Evolutionary conservation across 2,797 vertebrate species (phyloP).

Genomic region (Sebastes nivosus): DNA sequence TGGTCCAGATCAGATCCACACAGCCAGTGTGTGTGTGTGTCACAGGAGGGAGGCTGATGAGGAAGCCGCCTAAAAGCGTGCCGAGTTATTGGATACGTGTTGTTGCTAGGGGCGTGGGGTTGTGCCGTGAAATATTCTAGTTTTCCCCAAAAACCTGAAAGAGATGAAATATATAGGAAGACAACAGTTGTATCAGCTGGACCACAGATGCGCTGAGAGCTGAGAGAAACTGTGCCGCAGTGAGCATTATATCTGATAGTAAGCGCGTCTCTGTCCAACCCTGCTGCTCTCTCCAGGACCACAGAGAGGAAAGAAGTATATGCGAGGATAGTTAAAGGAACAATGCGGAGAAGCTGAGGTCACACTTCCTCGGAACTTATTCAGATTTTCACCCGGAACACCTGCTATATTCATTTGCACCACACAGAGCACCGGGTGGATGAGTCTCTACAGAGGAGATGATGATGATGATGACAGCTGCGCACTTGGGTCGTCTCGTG

Average conservation of each 20-base stretch:
- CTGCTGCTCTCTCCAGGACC: slow-evolving; percentile 21
- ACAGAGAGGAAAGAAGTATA: not conserved
- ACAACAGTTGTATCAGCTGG: slow-evolving; percentile 11
- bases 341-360: slow-evolving; percentile 48
- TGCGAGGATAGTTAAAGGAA: slow-evolving; percentile 6
- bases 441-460: slow-evolving; percentile 3
- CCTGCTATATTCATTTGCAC: slow-evolving; percentile 24
- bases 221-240: slow-evolving; percentile 71
- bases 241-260: slow-evolving; percentile 69
- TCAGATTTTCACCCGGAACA: slow-evolving; percentile 36
- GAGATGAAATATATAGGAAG: slow-evolving; percentile 41
- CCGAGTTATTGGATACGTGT: slow-evolving; percentile 75
- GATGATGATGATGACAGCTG: slow-evolving; percentile 45
- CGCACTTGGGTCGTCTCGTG: slow-evolving; percentile 62
- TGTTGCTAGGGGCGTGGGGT: slow-evolving; percentile 83
- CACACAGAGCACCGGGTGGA: not conserved
- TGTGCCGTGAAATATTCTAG: slow-evolving; percentile 44
- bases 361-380: slow-evolving; percentile 43
- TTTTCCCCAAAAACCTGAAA: slow-evolving; percentile 19
- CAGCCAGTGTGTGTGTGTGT: slow-evolving; percentile 38
- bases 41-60: slow-evolving; percentile 35
- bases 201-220: slow-evolving; percentile 32
- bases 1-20: slow-evolving; percentile 39
- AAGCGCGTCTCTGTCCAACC: slow-evolving; percentile 19
- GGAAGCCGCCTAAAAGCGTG: slow-evolving; percentile 72